phyloP scores from a whole-genome alignment of 2,888 invertebrate genomes.

The Zhuqinia jingwanae region DNA sequence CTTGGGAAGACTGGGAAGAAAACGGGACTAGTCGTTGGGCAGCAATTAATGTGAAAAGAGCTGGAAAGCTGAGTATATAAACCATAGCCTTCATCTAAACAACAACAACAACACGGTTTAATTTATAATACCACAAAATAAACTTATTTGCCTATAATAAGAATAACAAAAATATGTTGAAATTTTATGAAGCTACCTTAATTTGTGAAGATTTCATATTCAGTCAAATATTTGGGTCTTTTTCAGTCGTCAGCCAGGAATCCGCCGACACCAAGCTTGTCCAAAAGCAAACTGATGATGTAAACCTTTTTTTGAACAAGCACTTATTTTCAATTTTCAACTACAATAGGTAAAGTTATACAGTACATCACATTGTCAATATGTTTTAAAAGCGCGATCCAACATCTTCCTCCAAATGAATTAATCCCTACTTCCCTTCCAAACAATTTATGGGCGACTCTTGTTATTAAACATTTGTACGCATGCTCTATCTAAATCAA shows the following conservation, averaged over 20 bases:
- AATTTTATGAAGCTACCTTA: not conserved
- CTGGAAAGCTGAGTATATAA: constrained; percentile 10
- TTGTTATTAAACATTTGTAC: not conserved
- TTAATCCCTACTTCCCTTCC: constrained; percentile 56
- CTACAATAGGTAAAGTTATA: no score
- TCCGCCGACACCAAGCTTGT: not conserved
- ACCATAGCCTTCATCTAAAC: constrained; percentile 44
- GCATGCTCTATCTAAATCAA: constrained; percentile 58
- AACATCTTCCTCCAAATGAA: constrained; percentile 31
- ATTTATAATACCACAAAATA: no score
- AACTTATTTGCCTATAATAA: not conserved
- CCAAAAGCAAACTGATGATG: constrained; percentile 27
- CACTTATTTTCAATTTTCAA: no score
- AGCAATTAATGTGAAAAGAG: constrained; percentile 9
- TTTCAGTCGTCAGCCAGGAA: not conserved
- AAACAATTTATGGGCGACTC: not conserved
- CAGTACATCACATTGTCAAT: constrained; percentile 7
- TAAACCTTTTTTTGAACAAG: no score
- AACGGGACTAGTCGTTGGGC: constrained; percentile 56
- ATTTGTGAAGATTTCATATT: not conserved
- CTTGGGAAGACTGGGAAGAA: not conserved
- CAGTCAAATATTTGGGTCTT: no score
- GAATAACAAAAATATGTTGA: not conserved
- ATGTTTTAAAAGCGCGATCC: not conserved
- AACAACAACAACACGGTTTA: no score